A percentile compares a stretch with the other conserved stretches of the same genome.
Evolutionary conservation across 2,113 vertebrate genomes (phyloP).

Genomic region (Halcyon senegalensis): DNA sequence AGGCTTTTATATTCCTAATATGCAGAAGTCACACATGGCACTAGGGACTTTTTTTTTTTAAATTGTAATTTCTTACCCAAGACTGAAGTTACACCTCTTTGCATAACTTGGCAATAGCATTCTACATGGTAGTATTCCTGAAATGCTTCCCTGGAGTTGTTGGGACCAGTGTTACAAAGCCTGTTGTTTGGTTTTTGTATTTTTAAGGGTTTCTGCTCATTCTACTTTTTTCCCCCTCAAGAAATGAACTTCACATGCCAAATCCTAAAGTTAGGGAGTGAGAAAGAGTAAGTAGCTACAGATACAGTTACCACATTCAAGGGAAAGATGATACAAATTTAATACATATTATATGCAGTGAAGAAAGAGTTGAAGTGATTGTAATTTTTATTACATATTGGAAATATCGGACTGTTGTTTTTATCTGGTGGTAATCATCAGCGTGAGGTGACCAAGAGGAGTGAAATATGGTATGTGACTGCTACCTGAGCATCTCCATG

Average conservation of each 20-base stretch:
- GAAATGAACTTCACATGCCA: neutral
- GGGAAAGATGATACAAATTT: neutral
- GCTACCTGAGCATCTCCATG: neutral
- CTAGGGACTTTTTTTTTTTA: neutral
- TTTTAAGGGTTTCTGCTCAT: neutral
- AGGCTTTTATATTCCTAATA: neutral
- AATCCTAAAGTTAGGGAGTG: neutral
- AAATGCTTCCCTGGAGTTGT: neutral
- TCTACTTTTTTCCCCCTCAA: neutral
- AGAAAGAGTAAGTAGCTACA: neutral
- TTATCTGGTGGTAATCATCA: neutral
- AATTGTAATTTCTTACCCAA: neutral
- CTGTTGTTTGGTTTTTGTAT: no score
- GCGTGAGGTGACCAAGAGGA: neutral
- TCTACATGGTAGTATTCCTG: neutral
- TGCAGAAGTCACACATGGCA: neutral
- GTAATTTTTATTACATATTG: neutral
- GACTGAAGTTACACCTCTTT: neutral
- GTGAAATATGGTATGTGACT: neutral
- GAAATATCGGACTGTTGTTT: neutral
- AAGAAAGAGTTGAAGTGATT: neutral
- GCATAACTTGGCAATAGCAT: neutral
- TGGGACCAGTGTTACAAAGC: neutral
- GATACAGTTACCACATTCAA: neutral
- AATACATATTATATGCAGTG: neutral